Conservation (phyloP, 2,888 invertebrate species). For the Mythimna vitellina region DNA sequence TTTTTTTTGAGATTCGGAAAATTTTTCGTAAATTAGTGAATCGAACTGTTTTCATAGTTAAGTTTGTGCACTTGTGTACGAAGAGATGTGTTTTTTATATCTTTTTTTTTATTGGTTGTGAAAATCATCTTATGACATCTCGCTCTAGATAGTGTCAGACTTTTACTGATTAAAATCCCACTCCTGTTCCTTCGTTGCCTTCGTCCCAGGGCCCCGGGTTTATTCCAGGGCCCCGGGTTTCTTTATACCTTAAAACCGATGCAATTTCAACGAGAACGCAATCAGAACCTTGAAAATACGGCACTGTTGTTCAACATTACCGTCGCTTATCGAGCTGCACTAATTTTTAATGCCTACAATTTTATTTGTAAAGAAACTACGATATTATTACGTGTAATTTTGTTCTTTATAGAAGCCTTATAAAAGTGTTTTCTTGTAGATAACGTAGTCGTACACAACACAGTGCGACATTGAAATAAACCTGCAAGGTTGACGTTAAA, state of each 20-base stretch:
- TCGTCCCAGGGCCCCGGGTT: too few relatives aligned
- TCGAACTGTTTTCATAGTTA: too few relatives aligned
- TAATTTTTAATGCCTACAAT: conserved; percentile 32
- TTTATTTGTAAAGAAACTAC: conserved; percentile 31
- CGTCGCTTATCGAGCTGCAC: conserved; percentile 29
- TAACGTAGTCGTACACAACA: background rate
- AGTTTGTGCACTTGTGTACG: background rate
- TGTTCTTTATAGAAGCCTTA: conserved; percentile 7
- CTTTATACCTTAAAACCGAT: background rate
- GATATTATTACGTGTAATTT: conserved; percentile 11
- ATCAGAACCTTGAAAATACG: conserved; percentile 19
- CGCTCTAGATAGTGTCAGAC: too few relatives aligned
- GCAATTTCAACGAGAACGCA: conserved; percentile 1
- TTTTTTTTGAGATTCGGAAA: too few relatives aligned
- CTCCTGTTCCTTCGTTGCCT: too few relatives aligned
- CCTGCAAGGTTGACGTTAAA: background rate
- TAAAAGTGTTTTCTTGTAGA: conserved; percentile 2
- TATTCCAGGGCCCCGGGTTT: too few relatives aligned
- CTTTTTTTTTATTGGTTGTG: too few relatives aligned
- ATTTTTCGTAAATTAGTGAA: too few relatives aligned
- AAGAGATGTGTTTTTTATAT: background rate
- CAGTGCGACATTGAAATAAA: background rate
- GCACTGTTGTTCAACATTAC: conserved; percentile 23
- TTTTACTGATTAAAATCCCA: too few relatives aligned
- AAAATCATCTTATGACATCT: too few relatives aligned